A percentile compares a stretch with the other conserved stretches of the same genome.
These are phyloP conservation scores for Rhizoglyphus robini DNA, from an alignment of 1,140 invertebrate species.

Conservation along the genomic window DNA sequence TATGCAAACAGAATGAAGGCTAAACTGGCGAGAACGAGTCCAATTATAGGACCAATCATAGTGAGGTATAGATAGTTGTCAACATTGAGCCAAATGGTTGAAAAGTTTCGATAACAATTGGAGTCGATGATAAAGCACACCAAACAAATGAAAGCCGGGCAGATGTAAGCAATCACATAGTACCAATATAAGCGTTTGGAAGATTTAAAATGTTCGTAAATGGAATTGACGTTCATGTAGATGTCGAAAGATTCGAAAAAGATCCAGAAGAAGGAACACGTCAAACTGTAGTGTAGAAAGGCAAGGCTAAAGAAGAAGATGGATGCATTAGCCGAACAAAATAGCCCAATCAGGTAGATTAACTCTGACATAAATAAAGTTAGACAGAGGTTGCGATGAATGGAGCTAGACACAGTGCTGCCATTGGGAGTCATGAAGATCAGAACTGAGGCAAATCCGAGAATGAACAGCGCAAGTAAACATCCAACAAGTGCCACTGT, in stretches of 20 bases:
- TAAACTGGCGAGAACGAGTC: slow-evolving; percentile 65
- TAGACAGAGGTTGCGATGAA: slow-evolving; percentile 37
- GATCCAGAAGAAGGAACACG: slow-evolving; percentile 85
- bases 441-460: slow-evolving; percentile 11
- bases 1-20: slow-evolving; percentile 65
- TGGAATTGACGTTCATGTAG: slow-evolving; percentile 54
- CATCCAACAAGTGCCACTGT: slow-evolving; percentile 5
- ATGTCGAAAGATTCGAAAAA: slow-evolving; percentile 66
- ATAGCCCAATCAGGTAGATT: slow-evolving; percentile 77
- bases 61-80: slow-evolving; percentile 78
- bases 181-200: slow-evolving; percentile 87
- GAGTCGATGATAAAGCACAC: slow-evolving; percentile 62
- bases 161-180: slow-evolving; percentile 66
- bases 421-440: slow-evolving; percentile 12
- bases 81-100: slow-evolving; percentile 72
- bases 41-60: slow-evolving; percentile 73
- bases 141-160: slow-evolving; percentile 55
- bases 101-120: slow-evolving; percentile 66
- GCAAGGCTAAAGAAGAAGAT: slow-evolving; percentile 80
- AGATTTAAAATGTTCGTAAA: slow-evolving; percentile 40
- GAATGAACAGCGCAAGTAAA: not conserved
- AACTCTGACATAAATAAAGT: slow-evolving; percentile 82
- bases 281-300: slow-evolving; percentile 82
- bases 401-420: slow-evolving; percentile 21
- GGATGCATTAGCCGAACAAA: slow-evolving; percentile 64